Evolutionary conservation across 1,140 invertebrate genomes (phyloP), one percentile per base, ranked within the genome.

Genomic region (Harlomillsia oculata): DNA sequence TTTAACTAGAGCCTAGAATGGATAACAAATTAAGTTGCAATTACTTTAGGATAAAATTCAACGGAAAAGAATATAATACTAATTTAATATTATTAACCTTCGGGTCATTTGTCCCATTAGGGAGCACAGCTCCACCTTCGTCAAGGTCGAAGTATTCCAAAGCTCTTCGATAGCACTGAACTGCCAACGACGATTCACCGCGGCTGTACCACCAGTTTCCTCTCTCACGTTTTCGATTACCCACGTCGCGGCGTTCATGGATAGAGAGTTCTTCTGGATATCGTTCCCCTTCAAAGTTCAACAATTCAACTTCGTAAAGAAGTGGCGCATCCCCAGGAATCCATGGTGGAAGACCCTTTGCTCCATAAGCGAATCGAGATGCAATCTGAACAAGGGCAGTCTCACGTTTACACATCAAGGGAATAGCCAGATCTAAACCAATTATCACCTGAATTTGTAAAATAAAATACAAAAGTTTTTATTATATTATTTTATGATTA

Each of bases 181-280:
- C 82, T 1, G 89, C 87, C 30, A 82, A 73, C 21, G 77, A 78
- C 44, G 80, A 79, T 66, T 94, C 89, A 25, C 81, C 77, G 34
- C 89, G 77, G 16, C 77, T 74, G 69, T 88, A 93, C 82, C 87
- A 90, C 77, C 83, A 90, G 70, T 93, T 94, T 4, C 82, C 64
- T 87, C 80, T 69, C 91, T 92, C 46, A 79, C 78, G 55, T 81
- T 83, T 14, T 87, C 87, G 63, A 59, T 76, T 87, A 82, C 82
- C 83, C 58, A 81, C 79, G 67, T 74, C 69, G 68, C 78, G 77
- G 65, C 82, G 74, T 48, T 83, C 69, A 16, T 69, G 66, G 23
- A 81, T 68, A 1, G 72, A 67, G 37, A 87, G 67, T 8, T 71
- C 74, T 37, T 82, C 79, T n/a, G 81, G 71, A 29, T 83, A 79